Evolutionary conservation across 2,797 vertebrate genomes (phyloP).

Genomic region (Acridotheres tristis): DNA sequence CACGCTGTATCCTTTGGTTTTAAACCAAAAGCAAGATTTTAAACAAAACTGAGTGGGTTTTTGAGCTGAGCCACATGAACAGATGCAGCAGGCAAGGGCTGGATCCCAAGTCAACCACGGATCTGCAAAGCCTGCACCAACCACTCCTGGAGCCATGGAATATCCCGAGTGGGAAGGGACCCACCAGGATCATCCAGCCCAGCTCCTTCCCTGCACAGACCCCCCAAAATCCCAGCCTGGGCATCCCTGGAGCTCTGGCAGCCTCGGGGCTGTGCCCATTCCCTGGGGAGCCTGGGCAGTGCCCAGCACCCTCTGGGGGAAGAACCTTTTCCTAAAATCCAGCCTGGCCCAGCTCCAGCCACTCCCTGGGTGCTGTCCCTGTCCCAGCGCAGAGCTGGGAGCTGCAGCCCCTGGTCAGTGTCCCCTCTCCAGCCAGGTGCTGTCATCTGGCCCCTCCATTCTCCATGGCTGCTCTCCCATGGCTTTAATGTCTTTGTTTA

Average conservation of each 20-base stretch:
- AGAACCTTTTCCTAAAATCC: fast-evolving
- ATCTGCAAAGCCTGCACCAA: background rate
- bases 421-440: background rate
- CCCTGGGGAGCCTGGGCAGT: background rate
- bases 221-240: background rate
- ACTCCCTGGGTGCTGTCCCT: fast-evolving
- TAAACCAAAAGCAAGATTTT: background rate
- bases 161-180: background rate
- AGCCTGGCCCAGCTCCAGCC: background rate
- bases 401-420: background rate
- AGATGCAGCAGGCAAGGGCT: background rate
- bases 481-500: background rate
- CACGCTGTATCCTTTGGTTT: background rate
- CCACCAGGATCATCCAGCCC: fast-evolving
- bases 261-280: background rate
- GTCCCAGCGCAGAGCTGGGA: background rate
- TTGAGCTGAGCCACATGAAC: background rate
- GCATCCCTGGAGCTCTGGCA: background rate
- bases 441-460: background rate
- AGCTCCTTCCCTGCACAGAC: fast-evolving
- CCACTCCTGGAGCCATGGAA: background rate
- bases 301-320: background rate
- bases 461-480: fast-evolving
- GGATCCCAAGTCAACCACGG: background rate
- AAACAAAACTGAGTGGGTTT: background rate